Evolutionary conservation across 2,888 invertebrate genomes (phyloP).

Genomic region (Volucella bombylans): DNA sequence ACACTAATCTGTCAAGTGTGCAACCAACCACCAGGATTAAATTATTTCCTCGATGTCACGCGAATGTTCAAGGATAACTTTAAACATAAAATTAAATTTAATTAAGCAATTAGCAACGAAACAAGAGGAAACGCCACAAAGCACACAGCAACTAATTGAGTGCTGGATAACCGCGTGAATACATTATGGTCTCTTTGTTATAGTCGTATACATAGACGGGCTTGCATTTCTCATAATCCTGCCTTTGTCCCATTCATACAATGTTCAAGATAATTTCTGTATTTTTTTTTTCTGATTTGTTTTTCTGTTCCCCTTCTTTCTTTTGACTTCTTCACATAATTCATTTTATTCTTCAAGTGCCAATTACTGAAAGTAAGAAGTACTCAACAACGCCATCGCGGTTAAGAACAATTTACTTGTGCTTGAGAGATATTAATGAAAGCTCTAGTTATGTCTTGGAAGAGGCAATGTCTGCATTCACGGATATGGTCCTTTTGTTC

Average conservation of each 20-base stretch:
- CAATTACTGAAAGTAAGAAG: constrained; percentile 49
- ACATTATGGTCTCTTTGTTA: constrained; percentile 23
- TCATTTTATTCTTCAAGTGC: constrained; percentile 14
- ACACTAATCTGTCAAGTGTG: constrained; percentile 24
- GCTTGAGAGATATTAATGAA: constrained; percentile 27
- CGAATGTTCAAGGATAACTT: neutral
- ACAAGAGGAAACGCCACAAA: constrained; percentile 14
- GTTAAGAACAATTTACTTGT: constrained; percentile 38
- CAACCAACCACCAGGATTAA: constrained; percentile 9
- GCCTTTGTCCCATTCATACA: neutral
- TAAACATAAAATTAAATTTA: constrained; percentile 34
- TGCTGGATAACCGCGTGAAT: constrained; percentile 21
- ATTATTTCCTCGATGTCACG: neutral
- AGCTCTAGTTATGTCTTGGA: constrained; percentile 18
- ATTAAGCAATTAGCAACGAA: constrained; percentile 50
- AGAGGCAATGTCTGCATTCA: constrained; percentile 13
- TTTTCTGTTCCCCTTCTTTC: neutral
- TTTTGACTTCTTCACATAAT: constrained; percentile 3
- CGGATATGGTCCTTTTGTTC: neutral
- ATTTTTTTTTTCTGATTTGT: neutral
- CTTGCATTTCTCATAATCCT: constrained; percentile 3
- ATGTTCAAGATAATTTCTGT: neutral
- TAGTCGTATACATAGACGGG: neutral
- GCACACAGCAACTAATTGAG: constrained; percentile 21
- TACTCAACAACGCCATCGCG: neutral